Conservation (phyloP, 1,140 invertebrate genomes). For the Nebria ingens region DNA sequence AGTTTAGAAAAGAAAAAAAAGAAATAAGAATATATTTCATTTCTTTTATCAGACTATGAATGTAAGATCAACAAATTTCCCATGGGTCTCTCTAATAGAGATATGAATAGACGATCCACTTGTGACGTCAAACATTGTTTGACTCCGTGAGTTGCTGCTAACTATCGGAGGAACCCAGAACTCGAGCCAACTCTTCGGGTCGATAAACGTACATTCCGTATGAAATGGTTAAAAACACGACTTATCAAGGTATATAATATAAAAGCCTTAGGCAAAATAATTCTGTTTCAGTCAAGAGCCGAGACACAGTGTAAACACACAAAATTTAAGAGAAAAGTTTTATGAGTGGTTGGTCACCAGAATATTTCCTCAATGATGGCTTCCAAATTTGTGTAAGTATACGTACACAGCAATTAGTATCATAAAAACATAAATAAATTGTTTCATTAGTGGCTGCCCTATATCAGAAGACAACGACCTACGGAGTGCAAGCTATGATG, state of each 20-base stretch:
- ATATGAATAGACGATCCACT: no score
- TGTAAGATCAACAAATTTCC: no score
- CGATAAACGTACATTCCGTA: background rate
- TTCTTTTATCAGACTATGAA: no score
- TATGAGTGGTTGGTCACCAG: no score
- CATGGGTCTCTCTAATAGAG: no score
- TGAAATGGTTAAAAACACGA: background rate
- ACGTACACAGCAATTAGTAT: no score
- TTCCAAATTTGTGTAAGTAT: background rate
- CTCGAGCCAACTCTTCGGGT: background rate
- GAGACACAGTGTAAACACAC: background rate
- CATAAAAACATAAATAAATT: background rate
- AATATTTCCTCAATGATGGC: background rate
- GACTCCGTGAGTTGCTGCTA: background rate
- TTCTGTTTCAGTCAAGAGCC: background rate
- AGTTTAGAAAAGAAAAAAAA: no score
- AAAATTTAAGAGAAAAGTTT: no score
- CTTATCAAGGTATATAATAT: background rate
- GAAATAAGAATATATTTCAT: no score
- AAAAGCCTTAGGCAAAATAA: background rate
- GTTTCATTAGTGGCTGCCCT: background rate
- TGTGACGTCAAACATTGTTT: no score
- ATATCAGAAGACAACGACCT: slow-evolving; percentile 2
- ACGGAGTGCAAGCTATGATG: slow-evolving; percentile 35
- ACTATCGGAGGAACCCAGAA: background rate